A percentile compares a stretch with the other conserved stretches of the same genome.
Evolutionary conservation across 2,888 invertebrate species (phyloP).

Genomic region (Pycnomerus fuliginosus): DNA sequence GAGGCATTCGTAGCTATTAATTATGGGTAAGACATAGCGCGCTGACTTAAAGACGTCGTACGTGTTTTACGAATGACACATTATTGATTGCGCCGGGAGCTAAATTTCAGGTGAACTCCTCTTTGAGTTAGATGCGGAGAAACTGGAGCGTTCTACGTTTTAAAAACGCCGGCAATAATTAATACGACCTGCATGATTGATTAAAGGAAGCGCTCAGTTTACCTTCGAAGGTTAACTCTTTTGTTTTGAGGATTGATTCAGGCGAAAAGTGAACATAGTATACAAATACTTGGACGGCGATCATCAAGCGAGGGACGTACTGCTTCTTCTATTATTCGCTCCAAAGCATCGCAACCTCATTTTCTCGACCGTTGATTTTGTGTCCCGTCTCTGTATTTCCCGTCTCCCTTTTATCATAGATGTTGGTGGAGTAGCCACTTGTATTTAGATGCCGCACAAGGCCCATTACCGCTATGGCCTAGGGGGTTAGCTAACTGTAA

Average conservation of each 20-base stretch:
- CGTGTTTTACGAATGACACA: constrained; percentile 5
- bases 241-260: constrained; percentile 39
- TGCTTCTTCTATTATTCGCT: constrained; percentile 54
- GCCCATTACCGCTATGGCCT: constrained; percentile 35
- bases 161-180: too few species aligned
- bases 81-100: neutral
- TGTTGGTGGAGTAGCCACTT: constrained; percentile 36
- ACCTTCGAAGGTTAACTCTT: constrained; percentile 29
- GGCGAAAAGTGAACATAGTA: constrained; percentile 37
- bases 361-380: constrained; percentile 60
- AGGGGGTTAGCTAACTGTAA: constrained; percentile 38
- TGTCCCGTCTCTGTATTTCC: constrained; percentile 44
- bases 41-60: constrained; percentile 1
- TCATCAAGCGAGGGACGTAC: constrained; percentile 39
- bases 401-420: constrained; percentile 40
- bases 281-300: constrained; percentile 35
- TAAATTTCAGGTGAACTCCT: neutral
- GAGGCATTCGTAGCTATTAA: too few species aligned
- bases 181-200: neutral
- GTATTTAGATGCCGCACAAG: constrained; percentile 39
- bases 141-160: too few species aligned
- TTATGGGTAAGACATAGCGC: too few species aligned
- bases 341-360: constrained; percentile 57
- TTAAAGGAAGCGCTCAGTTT: neutral
- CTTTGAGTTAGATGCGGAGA: too few species aligned